These are phyloP conservation scores for Pangasianodon hypophthalmus DNA, from an alignment of 2,113 vertebrate species.

Conservation along the genomic window DNA sequence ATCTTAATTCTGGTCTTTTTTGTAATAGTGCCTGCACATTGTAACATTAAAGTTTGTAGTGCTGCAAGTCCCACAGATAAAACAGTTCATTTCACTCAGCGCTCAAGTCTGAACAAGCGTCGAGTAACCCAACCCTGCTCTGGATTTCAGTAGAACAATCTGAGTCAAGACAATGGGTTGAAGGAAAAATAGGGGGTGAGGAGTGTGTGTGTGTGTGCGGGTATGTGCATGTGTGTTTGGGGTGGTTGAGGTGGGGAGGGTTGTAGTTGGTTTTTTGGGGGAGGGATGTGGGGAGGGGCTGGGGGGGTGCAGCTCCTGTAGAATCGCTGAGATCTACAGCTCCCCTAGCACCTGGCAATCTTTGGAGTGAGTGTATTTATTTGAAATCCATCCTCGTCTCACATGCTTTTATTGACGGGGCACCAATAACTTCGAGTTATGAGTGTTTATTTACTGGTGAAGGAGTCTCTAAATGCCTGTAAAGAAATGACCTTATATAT, in stretches of 20 bases:
- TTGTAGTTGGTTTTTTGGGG: not conserved
- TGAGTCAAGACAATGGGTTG: constrained; percentile 63
- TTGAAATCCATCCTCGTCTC: constrained; percentile 62
- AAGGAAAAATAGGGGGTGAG: constrained; percentile 14
- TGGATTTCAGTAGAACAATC: constrained; percentile 69
- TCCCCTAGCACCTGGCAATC: constrained; percentile 62
- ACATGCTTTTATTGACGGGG: constrained; percentile 67
- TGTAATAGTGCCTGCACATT: not conserved
- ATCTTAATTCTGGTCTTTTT: not conserved
- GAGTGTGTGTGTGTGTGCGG: not conserved
- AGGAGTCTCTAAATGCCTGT: constrained; percentile 50
- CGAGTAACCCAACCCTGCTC: constrained; percentile 59
- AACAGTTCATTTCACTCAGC: not conserved
- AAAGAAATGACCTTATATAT: not conserved
- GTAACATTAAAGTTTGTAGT: constrained; percentile 17
- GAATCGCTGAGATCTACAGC: constrained; percentile 62
- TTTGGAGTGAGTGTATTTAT: constrained; percentile 61
- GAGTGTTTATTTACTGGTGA: constrained; percentile 60
- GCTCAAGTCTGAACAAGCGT: constrained; percentile 51
- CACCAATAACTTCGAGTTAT: constrained; percentile 66
- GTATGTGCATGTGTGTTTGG: not conserved
- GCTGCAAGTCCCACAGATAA: not conserved
- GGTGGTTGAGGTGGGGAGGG: not conserved
- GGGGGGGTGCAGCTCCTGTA: not conserved
- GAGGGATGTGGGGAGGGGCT: not conserved